A percentile compares a stretch with the other conserved stretches of the same genome.
Evolutionary conservation across 2,113 vertebrate species (phyloP).

Genomic region (Camelus dromedarius): DNA sequence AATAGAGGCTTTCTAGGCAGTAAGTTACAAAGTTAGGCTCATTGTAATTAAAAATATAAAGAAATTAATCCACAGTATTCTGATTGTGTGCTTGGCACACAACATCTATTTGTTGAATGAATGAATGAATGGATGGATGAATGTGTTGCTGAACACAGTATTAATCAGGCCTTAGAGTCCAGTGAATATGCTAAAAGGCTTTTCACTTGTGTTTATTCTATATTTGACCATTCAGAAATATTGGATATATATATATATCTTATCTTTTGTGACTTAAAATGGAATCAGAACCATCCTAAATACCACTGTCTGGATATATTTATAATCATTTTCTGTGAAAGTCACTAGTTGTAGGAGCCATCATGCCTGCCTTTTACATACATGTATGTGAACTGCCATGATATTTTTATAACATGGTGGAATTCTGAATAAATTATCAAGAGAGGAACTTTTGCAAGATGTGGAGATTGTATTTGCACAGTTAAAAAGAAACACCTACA

Average conservation of each 20-base stretch:
- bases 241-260: background rate
- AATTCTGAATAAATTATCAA: conserved; percentile 56
- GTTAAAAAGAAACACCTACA: background rate
- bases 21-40: background rate
- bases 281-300: background rate
- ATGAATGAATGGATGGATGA: background rate
- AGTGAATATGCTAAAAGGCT: background rate
- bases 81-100: background rate
- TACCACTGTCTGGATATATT: background rate
- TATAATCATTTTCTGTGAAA: conserved; percentile 43
- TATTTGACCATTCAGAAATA: conserved; percentile 3
- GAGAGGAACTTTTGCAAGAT: background rate
- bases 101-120: conserved; percentile 16
- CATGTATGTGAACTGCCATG: background rate
- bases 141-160: background rate
- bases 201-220: background rate
- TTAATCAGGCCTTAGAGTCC: background rate
- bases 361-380: background rate
- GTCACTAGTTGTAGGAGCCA: background rate
- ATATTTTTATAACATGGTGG: conserved; percentile 47
- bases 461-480: background rate
- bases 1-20: background rate
- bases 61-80: background rate
- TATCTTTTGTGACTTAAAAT: conserved; percentile 9
- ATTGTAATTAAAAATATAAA: background rate